Base-by-base conservation (phyloP, 2,888 invertebrate species). In the Lycophotia porphyrea region DNA sequence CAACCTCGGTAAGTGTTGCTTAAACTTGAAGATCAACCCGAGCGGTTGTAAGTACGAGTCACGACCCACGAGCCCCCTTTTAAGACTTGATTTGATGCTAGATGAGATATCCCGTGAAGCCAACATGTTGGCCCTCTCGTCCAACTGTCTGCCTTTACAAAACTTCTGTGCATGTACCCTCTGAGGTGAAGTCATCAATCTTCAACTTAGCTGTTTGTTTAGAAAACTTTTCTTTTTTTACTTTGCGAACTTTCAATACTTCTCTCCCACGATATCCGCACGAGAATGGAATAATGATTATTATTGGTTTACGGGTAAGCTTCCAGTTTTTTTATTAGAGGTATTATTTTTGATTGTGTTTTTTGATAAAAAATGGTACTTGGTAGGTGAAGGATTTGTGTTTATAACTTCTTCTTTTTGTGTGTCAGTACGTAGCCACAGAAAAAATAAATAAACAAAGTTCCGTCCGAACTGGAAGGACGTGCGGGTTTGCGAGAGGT, bases 171-270 rank as follows among this genome's bases (percentile, higher is more conserved):
- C 91, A 89, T 89, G 89, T 91, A 86, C 87, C 80, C 83, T 79
- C 76, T 69, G 86, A 90, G 92, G 92, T 92, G 89, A 91, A 93
- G 91, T 89, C 92, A 94, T 94, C 94, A 94, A 94, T 94, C 94
- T 93, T 90, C 84, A 71, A 82, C 81, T 87, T 88, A 71, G 71
- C 84, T 91, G 92, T 92, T 93, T 94, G 94, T 93, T 93, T 92
- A 90, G 90, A 90, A 89, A 92, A 93, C 87, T 93, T 92, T 88
- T 80, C 71, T 85, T 88, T 90, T 89, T 89, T 82, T 82, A 70
- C 88, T 87, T 80, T 69, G 73, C 74, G 86, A 90, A 91, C 85
- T 90, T 91, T 87, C 88, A 87, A 88, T 89, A 89, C 91, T 85
- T 88, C 86, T 88, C 91, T 83, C 88, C 60, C 76, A 79, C 88